These are phyloP conservation scores for Poicephalus gulielmi DNA, from an alignment of 2,113 vertebrate genomes.

Conservation along the genomic window DNA sequence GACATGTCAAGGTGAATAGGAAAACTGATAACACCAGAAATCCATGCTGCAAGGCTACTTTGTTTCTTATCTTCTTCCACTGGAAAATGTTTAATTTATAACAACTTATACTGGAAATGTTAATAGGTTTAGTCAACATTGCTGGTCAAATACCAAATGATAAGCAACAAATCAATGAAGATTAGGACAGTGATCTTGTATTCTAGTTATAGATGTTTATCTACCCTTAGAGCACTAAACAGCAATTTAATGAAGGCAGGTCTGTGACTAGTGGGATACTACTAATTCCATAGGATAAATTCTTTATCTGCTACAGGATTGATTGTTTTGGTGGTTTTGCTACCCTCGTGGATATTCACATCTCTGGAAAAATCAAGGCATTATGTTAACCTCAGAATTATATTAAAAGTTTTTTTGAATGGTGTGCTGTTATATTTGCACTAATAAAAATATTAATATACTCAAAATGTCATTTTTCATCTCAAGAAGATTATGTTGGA, in stretches of 20 bases:
- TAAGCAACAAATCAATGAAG: background rate
- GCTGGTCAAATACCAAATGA: background rate
- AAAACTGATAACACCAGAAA: background rate
- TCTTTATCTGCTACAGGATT: background rate
- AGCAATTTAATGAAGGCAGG: background rate
- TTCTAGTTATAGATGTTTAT: background rate
- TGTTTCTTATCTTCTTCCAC: background rate
- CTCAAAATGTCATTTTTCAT: background rate
- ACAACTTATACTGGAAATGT: background rate
- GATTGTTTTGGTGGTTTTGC: background rate
- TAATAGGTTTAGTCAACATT: background rate
- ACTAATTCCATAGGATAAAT: background rate
- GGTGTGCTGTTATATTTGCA: background rate
- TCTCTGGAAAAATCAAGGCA: background rate
- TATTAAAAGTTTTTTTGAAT: background rate
- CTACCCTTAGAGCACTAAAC: background rate
- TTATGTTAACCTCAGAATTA: background rate
- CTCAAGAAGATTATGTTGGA: background rate
- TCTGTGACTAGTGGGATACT: background rate
- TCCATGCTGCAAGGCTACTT: background rate
- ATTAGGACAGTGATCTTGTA: background rate
- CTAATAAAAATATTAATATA: background rate
- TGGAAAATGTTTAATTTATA: background rate
- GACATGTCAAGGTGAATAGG: background rate
- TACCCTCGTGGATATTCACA: background rate